Evolutionary conservation across 2,113 vertebrate species (phyloP).

Genomic region (Cynocephalus volans): DNA sequence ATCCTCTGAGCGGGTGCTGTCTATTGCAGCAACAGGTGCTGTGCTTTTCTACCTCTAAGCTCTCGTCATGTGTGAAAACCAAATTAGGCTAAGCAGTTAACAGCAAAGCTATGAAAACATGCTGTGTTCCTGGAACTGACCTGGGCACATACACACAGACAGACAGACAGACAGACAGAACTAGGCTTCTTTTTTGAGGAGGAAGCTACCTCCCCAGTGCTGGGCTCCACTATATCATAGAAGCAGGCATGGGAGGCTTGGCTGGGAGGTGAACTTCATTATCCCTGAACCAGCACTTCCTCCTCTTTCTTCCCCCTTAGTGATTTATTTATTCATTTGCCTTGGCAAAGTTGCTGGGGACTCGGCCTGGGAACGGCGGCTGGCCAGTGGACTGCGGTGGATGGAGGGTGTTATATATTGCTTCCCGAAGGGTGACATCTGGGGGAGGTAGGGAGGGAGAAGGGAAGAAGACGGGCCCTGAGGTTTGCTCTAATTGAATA

Average conservation of each 20-base stretch:
- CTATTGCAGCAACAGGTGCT: neutral
- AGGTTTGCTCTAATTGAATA: conserved; percentile 73
- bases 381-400: conserved; percentile 64
- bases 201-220: neutral
- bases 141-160: neutral
- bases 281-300: conserved; percentile 61
- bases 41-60: neutral
- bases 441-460: neutral
- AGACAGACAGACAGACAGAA: neutral
- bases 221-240: conserved; percentile 53
- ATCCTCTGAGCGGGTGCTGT: neutral
- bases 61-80: neutral
- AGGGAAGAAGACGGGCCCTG: conserved; percentile 26
- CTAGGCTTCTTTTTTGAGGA: neutral
- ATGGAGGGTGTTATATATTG: conserved; percentile 74
- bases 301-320: conserved; percentile 60
- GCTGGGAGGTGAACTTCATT: conserved; percentile 77
- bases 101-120: neutral
- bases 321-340: conserved; percentile 83
- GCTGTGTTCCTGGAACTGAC: neutral
- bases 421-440: conserved; percentile 77
- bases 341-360: conserved; percentile 68
- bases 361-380: conserved; percentile 65
- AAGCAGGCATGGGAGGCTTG: conserved; percentile 34
- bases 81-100: neutral